Evolutionary conservation across 2,113 vertebrate genomes (phyloP).

Genomic region (Edolisoma coerulescens): DNA sequence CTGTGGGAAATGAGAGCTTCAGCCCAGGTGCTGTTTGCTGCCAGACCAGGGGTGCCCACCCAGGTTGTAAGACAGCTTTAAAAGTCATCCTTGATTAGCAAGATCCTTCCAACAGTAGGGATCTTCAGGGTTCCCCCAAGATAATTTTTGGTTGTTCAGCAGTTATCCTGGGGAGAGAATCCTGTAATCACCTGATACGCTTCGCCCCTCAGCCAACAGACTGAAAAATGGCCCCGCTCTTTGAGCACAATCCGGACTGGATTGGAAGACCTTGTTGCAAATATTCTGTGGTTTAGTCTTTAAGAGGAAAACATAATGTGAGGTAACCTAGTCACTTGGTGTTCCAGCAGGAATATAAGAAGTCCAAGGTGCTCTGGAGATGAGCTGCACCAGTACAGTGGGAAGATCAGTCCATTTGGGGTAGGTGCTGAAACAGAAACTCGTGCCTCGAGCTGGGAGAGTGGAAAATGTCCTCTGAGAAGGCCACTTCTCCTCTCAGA

Average conservation of each 20-base stretch:
- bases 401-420: background rate
- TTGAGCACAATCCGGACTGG: background rate
- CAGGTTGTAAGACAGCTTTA: background rate
- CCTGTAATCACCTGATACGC: rapidly evolving
- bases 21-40: background rate
- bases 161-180: background rate
- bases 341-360: background rate
- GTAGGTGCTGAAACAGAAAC: background rate
- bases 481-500: background rate
- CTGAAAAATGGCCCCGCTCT: background rate
- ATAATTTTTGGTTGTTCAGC: background rate
- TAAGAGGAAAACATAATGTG: background rate
- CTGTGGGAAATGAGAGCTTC: background rate
- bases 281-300: background rate
- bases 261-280: background rate
- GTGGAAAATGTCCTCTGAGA: background rate
- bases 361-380: background rate
- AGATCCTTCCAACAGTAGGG: background rate
- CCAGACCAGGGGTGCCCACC: background rate
- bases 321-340: background rate
- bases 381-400: background rate
- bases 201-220: rapidly evolving
- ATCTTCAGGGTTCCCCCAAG: background rate
- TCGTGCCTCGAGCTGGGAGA: background rate
- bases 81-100: background rate